A percentile compares a stretch with the other conserved stretches of the same genome.
phyloP scores from a whole-genome alignment of 2,888 invertebrate genomes.

The Adineta ricciae region DNA sequence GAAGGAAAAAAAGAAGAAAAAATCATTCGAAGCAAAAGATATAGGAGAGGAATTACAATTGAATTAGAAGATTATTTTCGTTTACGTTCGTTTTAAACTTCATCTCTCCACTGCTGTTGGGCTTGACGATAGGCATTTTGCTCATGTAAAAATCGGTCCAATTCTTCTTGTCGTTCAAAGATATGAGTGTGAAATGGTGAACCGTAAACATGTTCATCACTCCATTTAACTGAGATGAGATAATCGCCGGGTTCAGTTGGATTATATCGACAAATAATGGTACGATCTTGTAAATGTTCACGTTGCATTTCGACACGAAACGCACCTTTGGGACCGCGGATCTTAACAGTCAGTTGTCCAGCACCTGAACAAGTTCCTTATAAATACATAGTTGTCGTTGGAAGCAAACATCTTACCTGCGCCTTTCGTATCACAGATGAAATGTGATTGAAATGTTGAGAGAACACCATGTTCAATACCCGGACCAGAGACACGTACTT shows the following conservation, averaged over 20 bases:
- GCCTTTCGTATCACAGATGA: constrained; percentile 93
- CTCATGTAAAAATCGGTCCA: constrained; percentile 48
- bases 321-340: constrained; percentile 91
- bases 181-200: constrained; percentile 98
- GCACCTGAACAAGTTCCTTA: constrained; percentile 63
- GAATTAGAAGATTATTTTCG: not conserved
- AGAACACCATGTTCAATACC: constrained; percentile 95
- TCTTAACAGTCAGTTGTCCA: constrained; percentile 90
- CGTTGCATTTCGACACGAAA: constrained; percentile 99
- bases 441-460: constrained; percentile 89
- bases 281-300: constrained; percentile 91
- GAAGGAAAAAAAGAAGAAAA: not conserved
- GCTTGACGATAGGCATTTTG: constrained; percentile 8
- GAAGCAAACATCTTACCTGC: constrained; percentile 57
- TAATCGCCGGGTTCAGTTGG: constrained; percentile 98
- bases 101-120: not conserved
- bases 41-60: not conserved
- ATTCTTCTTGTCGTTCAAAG: constrained; percentile 93
- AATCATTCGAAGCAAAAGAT: not conserved
- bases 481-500: constrained; percentile 93
- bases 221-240: constrained; percentile 91
- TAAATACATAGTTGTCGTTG: no score
- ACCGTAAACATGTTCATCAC: constrained; percentile 90
- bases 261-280: constrained; percentile 93
- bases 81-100: not conserved